Percentiles rank a stretch among this genome's conserved stretches.
Evolutionary conservation across 2,797 vertebrate species (phyloP).

Genomic region (Anguilla obscura): DNA sequence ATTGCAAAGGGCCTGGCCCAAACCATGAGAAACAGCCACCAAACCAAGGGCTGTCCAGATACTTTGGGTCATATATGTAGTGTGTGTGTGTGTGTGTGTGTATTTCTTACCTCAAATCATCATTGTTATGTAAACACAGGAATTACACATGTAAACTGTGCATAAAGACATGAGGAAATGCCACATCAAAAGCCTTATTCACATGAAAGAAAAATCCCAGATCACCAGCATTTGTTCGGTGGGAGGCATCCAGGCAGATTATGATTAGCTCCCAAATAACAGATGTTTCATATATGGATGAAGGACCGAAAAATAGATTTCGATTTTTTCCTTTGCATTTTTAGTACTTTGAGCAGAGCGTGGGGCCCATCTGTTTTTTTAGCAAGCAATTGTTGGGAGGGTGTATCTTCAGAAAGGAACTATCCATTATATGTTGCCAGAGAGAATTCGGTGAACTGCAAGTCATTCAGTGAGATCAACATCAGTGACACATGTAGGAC

Average conservation of each 20-base stretch:
- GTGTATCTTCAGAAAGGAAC: neutral
- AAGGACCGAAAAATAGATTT: neutral
- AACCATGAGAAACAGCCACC: no score
- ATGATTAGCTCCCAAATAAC: conserved; percentile 4
- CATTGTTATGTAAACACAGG: neutral
- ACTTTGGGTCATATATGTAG: no score
- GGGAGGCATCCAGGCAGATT: neutral
- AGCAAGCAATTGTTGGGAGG: neutral
- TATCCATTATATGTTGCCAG: neutral
- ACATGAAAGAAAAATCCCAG: neutral
- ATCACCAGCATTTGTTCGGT: neutral
- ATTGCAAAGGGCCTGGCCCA: no score
- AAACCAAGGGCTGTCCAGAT: no score
- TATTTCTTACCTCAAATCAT: neutral
- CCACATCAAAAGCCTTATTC: neutral
- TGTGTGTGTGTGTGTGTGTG: neutral
- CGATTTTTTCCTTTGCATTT: neutral
- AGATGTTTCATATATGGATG: neutral
- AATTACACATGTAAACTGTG: neutral
- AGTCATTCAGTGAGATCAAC: neutral
- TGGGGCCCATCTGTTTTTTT: neutral
- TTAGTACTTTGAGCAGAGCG: neutral
- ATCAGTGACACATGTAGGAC: no score
- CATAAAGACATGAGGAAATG: neutral
- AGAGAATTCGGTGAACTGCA: neutral